Conservation (phyloP, 2,888 invertebrate genomes). For the Vesta saturnalis region DNA sequence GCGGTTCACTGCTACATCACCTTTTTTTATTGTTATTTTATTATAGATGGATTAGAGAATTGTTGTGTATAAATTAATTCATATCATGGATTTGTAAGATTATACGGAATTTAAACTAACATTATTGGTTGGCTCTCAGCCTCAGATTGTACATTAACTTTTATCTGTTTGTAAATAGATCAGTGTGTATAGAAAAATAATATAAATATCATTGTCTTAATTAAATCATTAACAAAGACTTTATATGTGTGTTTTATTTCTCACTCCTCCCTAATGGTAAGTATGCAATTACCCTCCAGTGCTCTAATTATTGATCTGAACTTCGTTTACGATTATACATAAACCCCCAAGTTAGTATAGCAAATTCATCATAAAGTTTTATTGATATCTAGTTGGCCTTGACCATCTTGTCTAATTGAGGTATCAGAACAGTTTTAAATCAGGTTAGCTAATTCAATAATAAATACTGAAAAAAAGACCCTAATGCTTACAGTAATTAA, state of each 20-base stretch:
- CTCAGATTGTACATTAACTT: constrained; percentile 60
- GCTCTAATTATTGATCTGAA: too few relatives aligned
- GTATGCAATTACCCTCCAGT: not conserved
- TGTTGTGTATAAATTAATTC: constrained; percentile 62
- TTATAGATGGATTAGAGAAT: constrained; percentile 51
- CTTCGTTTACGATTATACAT: too few relatives aligned
- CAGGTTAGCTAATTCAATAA: too few relatives aligned
- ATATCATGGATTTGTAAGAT: constrained; percentile 61
- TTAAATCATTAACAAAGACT: constrained; percentile 64
- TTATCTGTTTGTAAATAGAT: constrained; percentile 65
- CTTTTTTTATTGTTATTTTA: constrained; percentile 56
- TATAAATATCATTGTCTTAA: constrained; percentile 64
- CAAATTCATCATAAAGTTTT: too few relatives aligned
- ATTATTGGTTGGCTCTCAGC: constrained; percentile 56
- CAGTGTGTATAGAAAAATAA: constrained; percentile 64
- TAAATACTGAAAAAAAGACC: too few relatives aligned
- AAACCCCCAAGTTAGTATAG: too few relatives aligned
- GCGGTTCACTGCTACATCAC: constrained; percentile 43
- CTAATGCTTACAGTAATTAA: too few relatives aligned
- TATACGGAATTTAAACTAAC: constrained; percentile 46
- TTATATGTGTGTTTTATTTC: constrained; percentile 50
- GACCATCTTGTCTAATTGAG: not conserved
- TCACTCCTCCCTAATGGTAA: too few relatives aligned
- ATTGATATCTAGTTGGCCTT: not conserved
- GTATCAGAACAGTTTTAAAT: too few relatives aligned